phyloP scores from a whole-genome alignment of 2,797 vertebrate species.

The Fistularia tabacaria region DNA sequence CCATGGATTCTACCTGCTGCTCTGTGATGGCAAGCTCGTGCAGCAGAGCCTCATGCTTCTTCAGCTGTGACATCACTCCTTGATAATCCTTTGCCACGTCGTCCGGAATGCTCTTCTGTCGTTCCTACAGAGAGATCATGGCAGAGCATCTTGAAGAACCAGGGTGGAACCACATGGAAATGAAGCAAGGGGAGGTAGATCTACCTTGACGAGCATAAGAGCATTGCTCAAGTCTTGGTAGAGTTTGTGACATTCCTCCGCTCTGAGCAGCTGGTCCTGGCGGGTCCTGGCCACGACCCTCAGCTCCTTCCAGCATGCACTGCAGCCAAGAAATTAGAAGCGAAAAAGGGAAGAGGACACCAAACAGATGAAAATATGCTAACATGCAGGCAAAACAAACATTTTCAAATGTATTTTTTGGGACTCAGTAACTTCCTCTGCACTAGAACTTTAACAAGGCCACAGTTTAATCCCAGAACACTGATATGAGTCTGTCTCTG shows the following conservation, averaged over 20 bases:
- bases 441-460: too few species aligned
- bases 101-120: constrained; percentile 80
- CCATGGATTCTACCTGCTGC: constrained; percentile 70
- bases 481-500: too few species aligned
- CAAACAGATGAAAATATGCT: neutral
- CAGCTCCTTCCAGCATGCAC: constrained; percentile 81
- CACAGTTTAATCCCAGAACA: too few species aligned
- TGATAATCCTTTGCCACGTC: constrained; percentile 79
- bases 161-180: too few species aligned
- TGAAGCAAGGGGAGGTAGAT: neutral
- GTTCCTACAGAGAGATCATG: constrained; percentile 70
- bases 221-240: constrained; percentile 80
- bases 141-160: neutral
- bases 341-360: neutral
- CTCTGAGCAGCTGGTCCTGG: constrained; percentile 67
- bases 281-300: constrained; percentile 64
- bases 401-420: too few species aligned
- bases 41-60: constrained; percentile 80
- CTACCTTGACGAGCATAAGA: constrained; percentile 79
- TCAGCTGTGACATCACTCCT: constrained; percentile 79
- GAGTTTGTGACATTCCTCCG: constrained; percentile 73
- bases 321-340: constrained; percentile 37
- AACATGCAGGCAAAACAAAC: too few species aligned
- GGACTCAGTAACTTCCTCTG: too few species aligned
- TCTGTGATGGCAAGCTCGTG: constrained; percentile 75